Percentiles rank a stretch among this genome's conserved stretches.
phyloP scores from a whole-genome alignment of 30 jellyfish, hydroid and myxozoan genomes.

The Kudoa iwatai region DNA sequence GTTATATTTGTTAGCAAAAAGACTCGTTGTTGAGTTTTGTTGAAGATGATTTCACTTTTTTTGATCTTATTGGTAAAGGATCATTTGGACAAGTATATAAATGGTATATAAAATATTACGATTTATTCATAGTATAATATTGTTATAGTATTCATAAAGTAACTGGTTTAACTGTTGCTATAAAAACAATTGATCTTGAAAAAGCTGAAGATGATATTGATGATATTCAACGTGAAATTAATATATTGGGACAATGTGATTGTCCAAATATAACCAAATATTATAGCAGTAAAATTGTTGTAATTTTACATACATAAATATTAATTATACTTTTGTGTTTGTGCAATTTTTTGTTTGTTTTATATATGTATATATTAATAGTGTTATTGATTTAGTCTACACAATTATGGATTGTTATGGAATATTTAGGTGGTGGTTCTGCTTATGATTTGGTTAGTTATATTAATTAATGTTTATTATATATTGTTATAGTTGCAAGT shows the following conservation, averaged over 20 bases:
- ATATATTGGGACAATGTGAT: constrained; percentile 66
- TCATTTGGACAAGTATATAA: constrained; percentile 87
- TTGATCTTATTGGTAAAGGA: constrained; percentile 70
- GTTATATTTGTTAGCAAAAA: no score
- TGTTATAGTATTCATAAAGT: constrained; percentile 17
- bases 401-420: constrained; percentile 81
- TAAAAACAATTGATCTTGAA: constrained; percentile 57
- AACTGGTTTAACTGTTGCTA: constrained; percentile 48
- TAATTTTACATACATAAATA: constrained; percentile 1
- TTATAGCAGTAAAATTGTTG: constrained; percentile 54
- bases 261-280: constrained; percentile 65
- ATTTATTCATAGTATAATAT: background rate
- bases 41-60: no score
- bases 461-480: background rate
- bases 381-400: constrained; percentile 13
- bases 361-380: background rate
- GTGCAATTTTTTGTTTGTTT: background rate
- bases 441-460: constrained; percentile 54
- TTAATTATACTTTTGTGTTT: background rate
- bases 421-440: constrained; percentile 94
- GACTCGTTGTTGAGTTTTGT: no score
- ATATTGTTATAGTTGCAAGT: constrained; percentile 27
- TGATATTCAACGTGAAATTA: constrained; percentile 75
- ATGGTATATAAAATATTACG: constrained; percentile 10
- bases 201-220: constrained; percentile 92